Evolutionary conservation across 2,113 vertebrate species (phyloP).

Genomic region (Leucopsar rothschildi): DNA sequence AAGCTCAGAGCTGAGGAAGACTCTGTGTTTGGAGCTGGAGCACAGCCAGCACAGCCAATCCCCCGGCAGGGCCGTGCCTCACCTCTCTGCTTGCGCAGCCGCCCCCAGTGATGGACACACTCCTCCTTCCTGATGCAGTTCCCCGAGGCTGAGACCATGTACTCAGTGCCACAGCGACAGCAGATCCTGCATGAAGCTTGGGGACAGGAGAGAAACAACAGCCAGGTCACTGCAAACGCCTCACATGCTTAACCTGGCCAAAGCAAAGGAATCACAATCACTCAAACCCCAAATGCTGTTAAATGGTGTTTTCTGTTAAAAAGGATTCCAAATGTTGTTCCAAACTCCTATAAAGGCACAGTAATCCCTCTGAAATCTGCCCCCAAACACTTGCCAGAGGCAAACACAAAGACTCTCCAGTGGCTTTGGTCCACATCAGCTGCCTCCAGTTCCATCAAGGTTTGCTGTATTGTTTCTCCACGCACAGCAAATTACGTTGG

Average conservation of each 20-base stretch:
- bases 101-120: slow-evolving; percentile 90
- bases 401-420: not conserved
- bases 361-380: not conserved
- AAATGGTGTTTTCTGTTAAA: not conserved
- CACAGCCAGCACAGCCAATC: not conserved
- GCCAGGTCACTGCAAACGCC: not conserved
- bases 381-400: not conserved
- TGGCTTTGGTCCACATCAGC: not conserved
- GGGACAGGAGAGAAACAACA: not conserved
- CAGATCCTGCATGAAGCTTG: slow-evolving; percentile 87
- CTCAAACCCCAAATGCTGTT: not conserved
- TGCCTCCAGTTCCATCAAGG: not conserved
- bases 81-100: slow-evolving; percentile 89
- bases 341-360: not conserved
- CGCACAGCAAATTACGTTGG: not conserved
- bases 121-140: slow-evolving; percentile 90
- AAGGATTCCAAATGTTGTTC: not conserved
- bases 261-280: not conserved
- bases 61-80: slow-evolving; percentile 68
- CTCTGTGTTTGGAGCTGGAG: not conserved
- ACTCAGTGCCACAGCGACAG: slow-evolving; percentile 90
- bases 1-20: not conserved
- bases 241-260: not conserved
- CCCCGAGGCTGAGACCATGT: slow-evolving; percentile 83
- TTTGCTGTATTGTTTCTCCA: not conserved